These are phyloP conservation scores for Reticulitermes speratus DNA, from an alignment of 1,140 invertebrate genomes.

Conservation along the genomic window DNA sequence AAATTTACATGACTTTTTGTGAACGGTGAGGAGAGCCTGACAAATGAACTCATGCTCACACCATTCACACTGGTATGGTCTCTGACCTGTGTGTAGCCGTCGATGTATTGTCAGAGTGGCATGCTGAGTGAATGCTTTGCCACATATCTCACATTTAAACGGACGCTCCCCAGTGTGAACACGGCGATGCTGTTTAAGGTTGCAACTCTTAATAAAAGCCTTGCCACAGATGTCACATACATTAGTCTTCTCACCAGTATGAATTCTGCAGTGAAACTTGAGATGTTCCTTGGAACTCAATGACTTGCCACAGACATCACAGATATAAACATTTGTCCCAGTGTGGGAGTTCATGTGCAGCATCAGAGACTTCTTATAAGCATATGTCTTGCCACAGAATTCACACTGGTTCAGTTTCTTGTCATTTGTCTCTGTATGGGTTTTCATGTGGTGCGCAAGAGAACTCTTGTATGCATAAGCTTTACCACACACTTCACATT, in stretches of 20 bases:
- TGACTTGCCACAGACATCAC: constrained; percentile 47
- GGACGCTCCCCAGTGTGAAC: constrained; percentile 71
- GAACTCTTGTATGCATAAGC: constrained; percentile 25
- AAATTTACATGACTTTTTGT: constrained; percentile 36
- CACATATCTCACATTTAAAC: constrained; percentile 41
- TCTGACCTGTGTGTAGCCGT: constrained; percentile 43
- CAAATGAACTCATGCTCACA: constrained; percentile 48
- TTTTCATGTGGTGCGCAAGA: neutral
- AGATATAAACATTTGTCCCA: constrained; percentile 51
- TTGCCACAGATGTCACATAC: constrained; percentile 53
- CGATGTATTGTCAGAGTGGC: constrained; percentile 34
- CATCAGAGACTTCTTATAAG: constrained; percentile 23
- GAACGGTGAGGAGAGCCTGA: constrained; percentile 38
- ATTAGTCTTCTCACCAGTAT: constrained; percentile 57
- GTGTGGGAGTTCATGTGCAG: constrained; percentile 24
- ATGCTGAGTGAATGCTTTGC: constrained; percentile 35
- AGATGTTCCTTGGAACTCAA: constrained; percentile 49
- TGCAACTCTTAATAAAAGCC: constrained; percentile 61
- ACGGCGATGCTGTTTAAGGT: constrained; percentile 61
- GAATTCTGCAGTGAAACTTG: constrained; percentile 58
- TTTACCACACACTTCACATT: constrained; percentile 26
- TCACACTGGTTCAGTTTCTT: constrained; percentile 27
- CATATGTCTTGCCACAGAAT: constrained; percentile 21
- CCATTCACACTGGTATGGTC: constrained; percentile 37
- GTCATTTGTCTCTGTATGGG: constrained; percentile 42